Conservation (phyloP, 1,140 invertebrate genomes). For the Chironomus tepperi region DNA sequence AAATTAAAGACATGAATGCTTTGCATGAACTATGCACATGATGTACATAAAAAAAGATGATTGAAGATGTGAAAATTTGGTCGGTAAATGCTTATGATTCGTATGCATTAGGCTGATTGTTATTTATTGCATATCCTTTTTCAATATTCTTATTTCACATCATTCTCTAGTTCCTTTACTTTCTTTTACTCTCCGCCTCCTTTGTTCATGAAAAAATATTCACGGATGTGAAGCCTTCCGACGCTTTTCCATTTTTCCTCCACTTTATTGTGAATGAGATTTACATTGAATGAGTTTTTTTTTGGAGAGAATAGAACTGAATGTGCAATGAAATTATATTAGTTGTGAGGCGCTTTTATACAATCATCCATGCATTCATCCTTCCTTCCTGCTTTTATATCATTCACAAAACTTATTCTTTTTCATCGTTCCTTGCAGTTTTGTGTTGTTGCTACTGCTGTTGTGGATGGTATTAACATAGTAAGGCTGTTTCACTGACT, state of each 20-base stretch:
- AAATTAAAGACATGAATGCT: background rate
- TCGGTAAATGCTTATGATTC: background rate
- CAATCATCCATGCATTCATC: background rate
- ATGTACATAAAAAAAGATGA: background rate
- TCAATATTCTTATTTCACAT: too few species aligned
- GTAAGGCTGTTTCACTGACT: too few species aligned
- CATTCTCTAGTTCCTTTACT: too few species aligned
- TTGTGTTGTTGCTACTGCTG: too few species aligned
- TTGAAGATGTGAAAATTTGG: background rate
- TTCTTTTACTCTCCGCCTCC: background rate
- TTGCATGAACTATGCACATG: background rate
- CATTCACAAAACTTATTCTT: background rate
- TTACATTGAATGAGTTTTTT: too few species aligned
- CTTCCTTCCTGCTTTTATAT: constrained; percentile 12
- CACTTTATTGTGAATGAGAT: background rate
- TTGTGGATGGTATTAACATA: too few species aligned
- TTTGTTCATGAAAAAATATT: background rate
- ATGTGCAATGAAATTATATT: too few species aligned
- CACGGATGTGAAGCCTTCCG: background rate
- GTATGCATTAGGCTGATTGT: constrained; percentile 1
- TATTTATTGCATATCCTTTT: background rate
- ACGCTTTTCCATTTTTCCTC: background rate
- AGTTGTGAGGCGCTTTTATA: background rate
- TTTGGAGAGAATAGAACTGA: too few species aligned
- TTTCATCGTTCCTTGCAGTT: too few species aligned